Percentiles rank a stretch among this genome's conserved stretches.
Evolutionary conservation across 2,888 invertebrate species (phyloP).

Genomic region (Horisme vitalbata): DNA sequence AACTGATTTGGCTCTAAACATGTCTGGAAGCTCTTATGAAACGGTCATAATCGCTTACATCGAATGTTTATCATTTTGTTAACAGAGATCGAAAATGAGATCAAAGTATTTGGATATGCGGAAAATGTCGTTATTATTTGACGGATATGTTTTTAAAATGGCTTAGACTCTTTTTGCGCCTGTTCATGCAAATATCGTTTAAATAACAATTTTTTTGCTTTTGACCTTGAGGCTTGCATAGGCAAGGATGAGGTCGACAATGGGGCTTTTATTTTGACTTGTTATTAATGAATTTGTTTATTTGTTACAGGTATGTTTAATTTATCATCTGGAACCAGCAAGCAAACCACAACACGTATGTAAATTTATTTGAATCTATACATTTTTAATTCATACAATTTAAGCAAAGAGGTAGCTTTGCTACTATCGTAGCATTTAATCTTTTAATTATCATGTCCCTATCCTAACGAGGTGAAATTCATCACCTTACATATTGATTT

Average conservation of each 20-base stretch:
- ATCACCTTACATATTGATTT: too few species aligned
- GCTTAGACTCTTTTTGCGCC: slow-evolving; percentile 11
- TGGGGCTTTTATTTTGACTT: not conserved
- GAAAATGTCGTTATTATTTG: slow-evolving; percentile 14
- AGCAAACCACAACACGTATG: slow-evolving; percentile 17
- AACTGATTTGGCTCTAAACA: not conserved
- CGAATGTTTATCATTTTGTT: slow-evolving; percentile 8
- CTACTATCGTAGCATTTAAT: slow-evolving; percentile 3
- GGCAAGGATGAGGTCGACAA: too few species aligned
- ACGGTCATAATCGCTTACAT: slow-evolving; percentile 7
- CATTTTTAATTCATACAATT: slow-evolving; percentile 11
- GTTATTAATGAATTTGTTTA: slow-evolving; percentile 1
- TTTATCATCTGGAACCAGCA: slow-evolving; percentile 8
- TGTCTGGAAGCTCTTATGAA: not conserved
- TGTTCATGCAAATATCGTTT: too few species aligned
- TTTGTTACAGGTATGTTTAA: slow-evolving; percentile 46
- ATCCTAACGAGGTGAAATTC: slow-evolving; percentile 9
- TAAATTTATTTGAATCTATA: slow-evolving; percentile 2
- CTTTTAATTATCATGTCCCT: too few species aligned
- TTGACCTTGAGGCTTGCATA: not conserved
- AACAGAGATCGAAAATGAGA: slow-evolving; percentile 3
- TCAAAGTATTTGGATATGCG: slow-evolving; percentile 15
- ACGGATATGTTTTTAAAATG: slow-evolving; percentile 14
- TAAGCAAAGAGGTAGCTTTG: slow-evolving; percentile 9
- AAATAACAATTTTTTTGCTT: too few species aligned